Evolutionary conservation across 2,113 vertebrate species (phyloP).

Genomic region (Herpailurus yagouaroundi): DNA sequence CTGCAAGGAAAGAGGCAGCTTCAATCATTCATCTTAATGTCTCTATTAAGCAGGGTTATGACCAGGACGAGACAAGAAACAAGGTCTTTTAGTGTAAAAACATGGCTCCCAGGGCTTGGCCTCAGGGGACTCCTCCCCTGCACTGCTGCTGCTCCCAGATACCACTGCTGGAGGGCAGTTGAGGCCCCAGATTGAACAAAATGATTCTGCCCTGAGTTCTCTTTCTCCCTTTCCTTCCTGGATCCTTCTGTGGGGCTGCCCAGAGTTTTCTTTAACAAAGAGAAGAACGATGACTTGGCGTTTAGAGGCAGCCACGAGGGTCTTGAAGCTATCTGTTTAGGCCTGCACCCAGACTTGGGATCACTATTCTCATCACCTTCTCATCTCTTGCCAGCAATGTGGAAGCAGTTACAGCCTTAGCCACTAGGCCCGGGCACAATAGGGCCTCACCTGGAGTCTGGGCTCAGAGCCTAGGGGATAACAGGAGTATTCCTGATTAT

Average conservation of each 20-base stretch:
- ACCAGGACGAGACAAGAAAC: slow-evolving; percentile 80
- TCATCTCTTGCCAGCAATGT: not conserved
- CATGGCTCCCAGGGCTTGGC: slow-evolving; percentile 65
- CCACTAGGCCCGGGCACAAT: not conserved
- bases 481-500: not conserved
- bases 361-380: not conserved
- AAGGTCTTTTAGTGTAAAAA: slow-evolving; percentile 82
- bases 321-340: not conserved
- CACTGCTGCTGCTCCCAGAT: not conserved
- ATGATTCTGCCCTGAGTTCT: not conserved
- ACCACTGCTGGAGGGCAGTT: not conserved
- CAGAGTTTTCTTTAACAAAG: slow-evolving; percentile 21
- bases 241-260: not conserved
- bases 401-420: not conserved
- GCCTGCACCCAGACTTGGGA: not conserved
- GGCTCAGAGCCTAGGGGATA: not conserved
- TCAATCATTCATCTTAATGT: slow-evolving; percentile 82
- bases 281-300: not conserved
- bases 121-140: slow-evolving; percentile 57
- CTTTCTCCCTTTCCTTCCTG: not conserved
- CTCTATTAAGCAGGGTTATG: slow-evolving; percentile 82
- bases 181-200: not conserved
- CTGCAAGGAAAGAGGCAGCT: slow-evolving; percentile 62
- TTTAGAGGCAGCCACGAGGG: not conserved
- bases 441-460: not conserved